Base-by-base conservation (phyloP, 2,113 vertebrate genomes). In the Chloropsis hardwickii region DNA sequence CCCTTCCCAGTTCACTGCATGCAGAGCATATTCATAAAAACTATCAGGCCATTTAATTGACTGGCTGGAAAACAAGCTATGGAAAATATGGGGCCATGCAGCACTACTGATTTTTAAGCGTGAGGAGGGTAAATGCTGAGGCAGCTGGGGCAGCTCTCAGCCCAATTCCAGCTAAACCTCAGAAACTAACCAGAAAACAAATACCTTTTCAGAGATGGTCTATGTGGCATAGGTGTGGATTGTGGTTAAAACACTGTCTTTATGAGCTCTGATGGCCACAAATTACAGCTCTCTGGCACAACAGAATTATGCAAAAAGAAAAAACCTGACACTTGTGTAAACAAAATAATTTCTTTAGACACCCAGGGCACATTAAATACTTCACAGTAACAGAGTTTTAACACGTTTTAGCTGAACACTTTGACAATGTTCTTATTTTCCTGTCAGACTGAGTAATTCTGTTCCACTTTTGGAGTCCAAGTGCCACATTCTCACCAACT, bases 281-380 rank as follows among this genome's bases (percentile, higher is more conserved):
- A 67, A 42, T 28, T 25, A 50, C 33, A 81, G 14, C 45, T 69
- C 29, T 62, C 47, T 66, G n/a, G 24, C 37, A 57, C 14, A 77
- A 42, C 1, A 66, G 11, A 74, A 58, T 54, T 54, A 78, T 9
- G 11, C 0, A 2, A n/a, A 73, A 72, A 6, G 10, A 42, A 57
- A 66, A 50, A n/a, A 28, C 3, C 27, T 0, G 3, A 12, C 2
- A 18, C 14, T 54, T 53, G 3, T 20, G 5, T 4, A 89, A 81
- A 70, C 8, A 56, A 64, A 60, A 50, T 14, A 42, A 67, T 35
- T 67, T 74, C 48, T 78, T 21, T 33, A 33, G 31, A n/a, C 31
- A 53, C n/a, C n/a, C 22, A 56, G 78, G 12, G 29, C 47, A 69
- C 11, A 47, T 48, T 44, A 77, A 93, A 76, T 40, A 57, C 19